These are phyloP conservation scores for Tetraodon nigroviridis DNA, from an alignment of 2,113 vertebrate species.

Conservation along the genomic window DNA sequence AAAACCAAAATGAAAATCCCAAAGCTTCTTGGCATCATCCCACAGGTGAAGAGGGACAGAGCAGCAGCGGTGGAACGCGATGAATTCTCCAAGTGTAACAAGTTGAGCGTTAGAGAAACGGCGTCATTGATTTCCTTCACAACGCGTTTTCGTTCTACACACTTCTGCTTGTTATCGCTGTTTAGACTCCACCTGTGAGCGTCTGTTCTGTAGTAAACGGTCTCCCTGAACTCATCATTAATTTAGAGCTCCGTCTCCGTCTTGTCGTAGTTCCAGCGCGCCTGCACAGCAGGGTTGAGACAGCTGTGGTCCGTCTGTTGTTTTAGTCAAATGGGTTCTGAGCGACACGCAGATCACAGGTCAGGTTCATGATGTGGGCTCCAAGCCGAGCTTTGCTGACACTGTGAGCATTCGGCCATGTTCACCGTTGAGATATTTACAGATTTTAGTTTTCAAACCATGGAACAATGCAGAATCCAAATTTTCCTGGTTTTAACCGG, in stretches of 20 bases:
- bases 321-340: conserved; percentile 22
- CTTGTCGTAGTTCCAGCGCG: neutral
- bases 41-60: no score
- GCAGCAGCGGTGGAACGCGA: no score
- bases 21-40: no score
- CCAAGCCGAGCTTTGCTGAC: conserved; percentile 15
- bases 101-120: no score
- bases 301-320: conserved; percentile 2
- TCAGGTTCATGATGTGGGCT: conserved; percentile 20
- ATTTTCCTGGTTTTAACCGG: no score
- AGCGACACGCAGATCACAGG: conserved; percentile 25
- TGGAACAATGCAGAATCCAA: neutral
- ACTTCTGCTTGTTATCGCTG: neutral
- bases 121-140: neutral
- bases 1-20: no score
- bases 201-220: conserved; percentile 1
- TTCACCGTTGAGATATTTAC: neutral
- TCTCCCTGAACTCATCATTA: conserved; percentile 14
- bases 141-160: neutral
- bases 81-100: no score
- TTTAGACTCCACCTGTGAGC: neutral
- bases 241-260: neutral
- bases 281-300: conserved; percentile 14
- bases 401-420: neutral
- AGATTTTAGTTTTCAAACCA: conserved; percentile 4